Evolutionary conservation across 1,140 invertebrate species (phyloP), one percentile per base, ranked within the genome.

Genomic region (Acromyrmex echinatior): DNA sequence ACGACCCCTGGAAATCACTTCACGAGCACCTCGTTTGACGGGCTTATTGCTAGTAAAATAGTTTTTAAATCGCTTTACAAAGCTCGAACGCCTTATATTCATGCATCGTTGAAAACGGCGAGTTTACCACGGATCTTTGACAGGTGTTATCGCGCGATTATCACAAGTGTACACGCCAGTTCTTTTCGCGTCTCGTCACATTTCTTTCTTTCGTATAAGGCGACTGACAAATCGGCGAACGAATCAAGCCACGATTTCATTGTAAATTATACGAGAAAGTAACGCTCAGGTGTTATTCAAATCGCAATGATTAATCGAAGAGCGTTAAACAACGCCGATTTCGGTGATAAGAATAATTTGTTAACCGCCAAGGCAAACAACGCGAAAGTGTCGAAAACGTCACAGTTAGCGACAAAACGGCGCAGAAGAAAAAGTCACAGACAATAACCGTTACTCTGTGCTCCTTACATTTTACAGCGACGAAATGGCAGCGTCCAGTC

Each of bases 101-200:
- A 87, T 53, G 79, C 28, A 51, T 70, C 66, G 68, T 62, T 70
- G 86, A 85, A 35, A 90, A 78, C 25, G n/a, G 45, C 73, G 39
- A 68, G 73, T 56, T 76, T 56, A 51, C 80, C 53, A 60, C 66
- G 77, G 66, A 90, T 90, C 60, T 74, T 74, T 79, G 85, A 84
- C 74, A 90, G 86, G 78, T 89, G 88, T 89, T 87, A 82, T 90
- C 65, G 78, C 73, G n/a, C 84, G 76, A 89, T 90, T 87, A 89
- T 51, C 56, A 28, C 78, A 31, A 65, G 25, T 70, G 70, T 68
- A 56, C 58, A 62, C 21, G 76, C 39, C 77, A 18, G 51, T 12
- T 51, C 51, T 60, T 81, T 89, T 86, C 60, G 31, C 58, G n/a
- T 4, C 25, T 51, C 78, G 7, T 65, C 16, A 49, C 28, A 25